phyloP scores from a whole-genome alignment of 2,888 invertebrate species.

The Callyntrura guangdongensis region DNA sequence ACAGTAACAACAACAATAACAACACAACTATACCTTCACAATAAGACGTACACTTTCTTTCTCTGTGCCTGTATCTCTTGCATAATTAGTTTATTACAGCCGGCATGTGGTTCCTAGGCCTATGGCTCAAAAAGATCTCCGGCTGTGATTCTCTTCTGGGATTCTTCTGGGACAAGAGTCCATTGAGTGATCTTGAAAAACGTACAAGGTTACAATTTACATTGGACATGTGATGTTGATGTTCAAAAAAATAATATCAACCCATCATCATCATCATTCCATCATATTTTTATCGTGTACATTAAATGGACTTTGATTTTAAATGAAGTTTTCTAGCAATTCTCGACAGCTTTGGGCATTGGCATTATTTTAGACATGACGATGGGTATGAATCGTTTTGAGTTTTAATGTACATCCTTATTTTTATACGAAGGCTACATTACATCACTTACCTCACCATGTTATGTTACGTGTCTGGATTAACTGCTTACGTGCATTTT shows the following conservation, averaged over 20 bases:
- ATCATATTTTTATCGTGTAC: slow-evolving; percentile 45
- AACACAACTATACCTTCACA: slow-evolving; percentile 14
- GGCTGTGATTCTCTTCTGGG: slow-evolving; percentile 43
- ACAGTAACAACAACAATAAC: not conserved
- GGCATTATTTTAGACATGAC: not conserved
- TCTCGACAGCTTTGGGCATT: not conserved
- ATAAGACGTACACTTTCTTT: slow-evolving; percentile 9
- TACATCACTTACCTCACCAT: no score
- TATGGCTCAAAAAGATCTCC: slow-evolving; percentile 55
- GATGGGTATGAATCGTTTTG: not conserved
- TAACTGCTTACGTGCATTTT: not conserved
- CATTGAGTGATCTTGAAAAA: slow-evolving; percentile 67
- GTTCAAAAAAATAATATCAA: slow-evolving; percentile 39
- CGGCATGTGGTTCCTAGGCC: slow-evolving; percentile 67
- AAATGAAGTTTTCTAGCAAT: not conserved
- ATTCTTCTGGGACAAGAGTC: not conserved
- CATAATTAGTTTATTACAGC: slow-evolving; percentile 66
- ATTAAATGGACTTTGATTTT: slow-evolving; percentile 69
- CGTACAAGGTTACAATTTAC: slow-evolving; percentile 63
- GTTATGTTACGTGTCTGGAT: not conserved
- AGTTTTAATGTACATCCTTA: not conserved
- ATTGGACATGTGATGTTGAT: not conserved
- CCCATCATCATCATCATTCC: slow-evolving; percentile 41
- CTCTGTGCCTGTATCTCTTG: slow-evolving; percentile 44
- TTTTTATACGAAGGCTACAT: no score